phyloP scores from a whole-genome alignment of 2,797 vertebrate genomes.

The Rhodeus uyekii region DNA sequence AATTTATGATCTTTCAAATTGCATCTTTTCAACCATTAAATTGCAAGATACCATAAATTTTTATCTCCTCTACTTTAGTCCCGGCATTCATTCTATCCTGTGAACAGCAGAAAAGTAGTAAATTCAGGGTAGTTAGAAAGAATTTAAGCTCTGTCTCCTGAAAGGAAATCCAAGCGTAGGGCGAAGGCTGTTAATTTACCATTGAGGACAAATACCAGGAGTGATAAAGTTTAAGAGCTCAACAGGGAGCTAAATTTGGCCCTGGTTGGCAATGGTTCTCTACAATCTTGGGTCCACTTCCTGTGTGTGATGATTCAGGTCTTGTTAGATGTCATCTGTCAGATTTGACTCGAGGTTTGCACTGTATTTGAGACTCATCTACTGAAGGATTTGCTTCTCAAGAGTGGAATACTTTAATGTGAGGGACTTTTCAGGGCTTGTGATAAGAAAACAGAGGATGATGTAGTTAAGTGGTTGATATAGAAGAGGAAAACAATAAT shows the following conservation, averaged over 20 bases:
- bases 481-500: too few relatives aligned
- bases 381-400: background rate
- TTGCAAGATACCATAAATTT: constrained; percentile 99
- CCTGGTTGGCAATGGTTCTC: constrained; percentile 81
- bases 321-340: constrained; percentile 12
- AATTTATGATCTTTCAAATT: constrained; percentile 99
- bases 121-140: constrained; percentile 95
- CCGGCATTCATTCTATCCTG: constrained; percentile 99
- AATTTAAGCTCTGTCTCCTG: constrained; percentile 96
- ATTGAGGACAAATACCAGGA: constrained; percentile 99
- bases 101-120: constrained; percentile 99
- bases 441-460: background rate
- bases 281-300: constrained; percentile 88
- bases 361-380: background rate
- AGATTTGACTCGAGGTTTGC: background rate
- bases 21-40: constrained; percentile 99
- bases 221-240: constrained; percentile 97
- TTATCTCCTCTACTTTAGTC: constrained; percentile 99
- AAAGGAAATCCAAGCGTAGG: constrained; percentile 93
- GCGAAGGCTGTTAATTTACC: constrained; percentile 96
- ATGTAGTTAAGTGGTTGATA: background rate
- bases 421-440: background rate
- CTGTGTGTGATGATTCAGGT: constrained; percentile 46
- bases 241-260: constrained; percentile 84
- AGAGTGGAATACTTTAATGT: background rate